A percentile compares a stretch with the other conserved stretches of the same genome.
These are phyloP conservation scores for Andrena fulva DNA, from an alignment of 2,888 invertebrate species.

Conservation along the genomic window DNA sequence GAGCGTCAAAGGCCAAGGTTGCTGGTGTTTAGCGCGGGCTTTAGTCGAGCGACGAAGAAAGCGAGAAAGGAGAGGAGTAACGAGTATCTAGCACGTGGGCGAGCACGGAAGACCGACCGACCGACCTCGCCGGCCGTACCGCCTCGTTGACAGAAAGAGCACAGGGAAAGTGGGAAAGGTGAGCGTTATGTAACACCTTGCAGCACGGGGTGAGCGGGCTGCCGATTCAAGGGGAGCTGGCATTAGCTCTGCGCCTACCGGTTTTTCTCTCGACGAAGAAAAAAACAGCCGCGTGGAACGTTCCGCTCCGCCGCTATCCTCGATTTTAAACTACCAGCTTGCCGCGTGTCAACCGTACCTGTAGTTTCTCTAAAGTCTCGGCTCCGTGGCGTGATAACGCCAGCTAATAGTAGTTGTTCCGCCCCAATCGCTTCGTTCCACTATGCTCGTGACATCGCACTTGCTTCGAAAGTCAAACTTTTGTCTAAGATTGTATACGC, in stretches of 20 bases:
- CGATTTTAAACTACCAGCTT: neutral
- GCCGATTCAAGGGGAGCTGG: constrained; percentile 44
- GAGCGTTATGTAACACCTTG: constrained; percentile 49
- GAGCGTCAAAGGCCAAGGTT: constrained; percentile 66
- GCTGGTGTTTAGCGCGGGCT: constrained; percentile 32
- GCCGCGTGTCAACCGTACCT: neutral
- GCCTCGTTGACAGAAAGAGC: constrained; percentile 30
- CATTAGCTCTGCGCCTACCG: neutral
- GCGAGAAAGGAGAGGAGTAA: constrained; percentile 19
- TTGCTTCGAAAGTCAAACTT: no score
- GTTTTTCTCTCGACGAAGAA: neutral
- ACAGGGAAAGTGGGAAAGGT: constrained; percentile 60
- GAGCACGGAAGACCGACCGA: constrained; percentile 48
- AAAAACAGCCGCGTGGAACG: neutral
- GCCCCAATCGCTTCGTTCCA: no score
- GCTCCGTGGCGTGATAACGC: no score
- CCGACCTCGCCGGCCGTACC: constrained; percentile 1
- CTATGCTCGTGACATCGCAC: no score
- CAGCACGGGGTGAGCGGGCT: constrained; percentile 8
- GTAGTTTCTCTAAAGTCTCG: neutral
- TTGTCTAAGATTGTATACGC: no score
- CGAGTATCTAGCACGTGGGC: constrained; percentile 58
- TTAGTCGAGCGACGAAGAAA: constrained; percentile 11
- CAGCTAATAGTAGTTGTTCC: no score
- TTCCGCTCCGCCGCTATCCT: neutral